Evolutionary conservation across 2,113 vertebrate genomes (phyloP).

Genomic region (Gallinago undulata): DNA sequence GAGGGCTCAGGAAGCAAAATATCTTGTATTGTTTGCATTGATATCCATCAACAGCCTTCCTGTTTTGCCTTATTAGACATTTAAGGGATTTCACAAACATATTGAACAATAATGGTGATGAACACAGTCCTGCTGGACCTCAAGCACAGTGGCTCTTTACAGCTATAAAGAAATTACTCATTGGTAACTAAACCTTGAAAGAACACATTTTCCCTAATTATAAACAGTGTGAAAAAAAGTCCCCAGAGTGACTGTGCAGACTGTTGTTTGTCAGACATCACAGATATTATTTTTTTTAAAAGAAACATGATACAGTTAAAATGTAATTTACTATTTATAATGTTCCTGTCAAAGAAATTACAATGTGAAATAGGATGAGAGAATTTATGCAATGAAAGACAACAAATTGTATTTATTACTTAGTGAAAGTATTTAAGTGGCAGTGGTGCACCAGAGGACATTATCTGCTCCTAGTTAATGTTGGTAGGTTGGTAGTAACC

Average conservation of each 20-base stretch:
- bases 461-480: background rate
- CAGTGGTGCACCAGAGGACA: background rate
- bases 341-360: slow-evolving; percentile 18
- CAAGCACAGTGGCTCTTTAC: background rate
- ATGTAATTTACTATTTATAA: background rate
- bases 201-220: background rate
- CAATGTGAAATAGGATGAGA: background rate
- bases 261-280: background rate
- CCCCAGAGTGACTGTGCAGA: background rate
- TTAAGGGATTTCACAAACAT: background rate
- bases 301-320: background rate
- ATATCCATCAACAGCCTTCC: background rate
- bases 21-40: background rate
- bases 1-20: background rate
- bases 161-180: slow-evolving; percentile 6
- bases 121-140: background rate
- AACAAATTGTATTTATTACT: slow-evolving; percentile 15
- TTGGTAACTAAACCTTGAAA: slow-evolving; percentile 11
- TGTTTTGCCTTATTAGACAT: slow-evolving; percentile 10
- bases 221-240: background rate
- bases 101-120: background rate
- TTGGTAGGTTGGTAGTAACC: background rate
- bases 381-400: background rate
- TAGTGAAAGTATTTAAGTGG: background rate
- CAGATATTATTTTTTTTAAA: background rate